phyloP scores from a whole-genome alignment of 1,140 invertebrate species.

The Eumeta japonica region DNA sequence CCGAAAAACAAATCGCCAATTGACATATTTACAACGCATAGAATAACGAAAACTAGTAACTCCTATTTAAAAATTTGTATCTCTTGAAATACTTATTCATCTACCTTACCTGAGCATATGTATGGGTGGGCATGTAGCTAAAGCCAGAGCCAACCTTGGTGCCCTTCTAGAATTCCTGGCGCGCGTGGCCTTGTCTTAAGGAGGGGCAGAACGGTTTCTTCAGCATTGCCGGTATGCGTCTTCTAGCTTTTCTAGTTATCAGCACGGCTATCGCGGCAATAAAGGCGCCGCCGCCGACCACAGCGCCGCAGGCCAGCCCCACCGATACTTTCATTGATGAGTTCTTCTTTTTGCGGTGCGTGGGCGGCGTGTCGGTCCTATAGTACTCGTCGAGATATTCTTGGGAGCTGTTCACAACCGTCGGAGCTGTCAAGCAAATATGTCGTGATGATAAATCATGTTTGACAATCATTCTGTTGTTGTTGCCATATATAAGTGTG shows the following conservation, averaged over 20 bases:
- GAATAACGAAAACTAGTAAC: too few species aligned
- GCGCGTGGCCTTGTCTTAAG: constrained; percentile 21
- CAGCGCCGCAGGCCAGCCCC: constrained; percentile 74
- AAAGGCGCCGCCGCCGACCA: constrained; percentile 47
- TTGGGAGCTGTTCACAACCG: constrained; percentile 30
- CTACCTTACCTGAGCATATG: constrained; percentile 38
- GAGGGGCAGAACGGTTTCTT: constrained; percentile 45
- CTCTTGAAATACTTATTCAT: background rate
- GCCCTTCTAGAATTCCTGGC: constrained; percentile 35
- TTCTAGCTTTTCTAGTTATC: constrained; percentile 68
- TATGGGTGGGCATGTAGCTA: constrained; percentile 46
- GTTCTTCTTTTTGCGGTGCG: constrained; percentile 66
- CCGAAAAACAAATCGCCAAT: too few species aligned
- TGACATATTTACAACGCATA: too few species aligned
- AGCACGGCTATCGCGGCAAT: constrained; percentile 69
- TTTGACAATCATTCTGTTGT: too few species aligned
- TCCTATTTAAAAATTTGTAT: constrained; percentile 7
- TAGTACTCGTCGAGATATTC: constrained; percentile 50
- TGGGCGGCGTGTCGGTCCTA: constrained; percentile 39
- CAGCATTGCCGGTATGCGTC: constrained; percentile 44
- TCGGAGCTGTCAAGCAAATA: constrained; percentile 27
- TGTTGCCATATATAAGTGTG: too few species aligned
- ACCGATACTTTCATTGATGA: constrained; percentile 70
- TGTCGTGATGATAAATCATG: too few species aligned
- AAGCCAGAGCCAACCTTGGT: constrained; percentile 33